These are phyloP conservation scores for Fragum sueziense DNA, from an alignment of 2,888 invertebrate species.

Conservation along the genomic window DNA sequence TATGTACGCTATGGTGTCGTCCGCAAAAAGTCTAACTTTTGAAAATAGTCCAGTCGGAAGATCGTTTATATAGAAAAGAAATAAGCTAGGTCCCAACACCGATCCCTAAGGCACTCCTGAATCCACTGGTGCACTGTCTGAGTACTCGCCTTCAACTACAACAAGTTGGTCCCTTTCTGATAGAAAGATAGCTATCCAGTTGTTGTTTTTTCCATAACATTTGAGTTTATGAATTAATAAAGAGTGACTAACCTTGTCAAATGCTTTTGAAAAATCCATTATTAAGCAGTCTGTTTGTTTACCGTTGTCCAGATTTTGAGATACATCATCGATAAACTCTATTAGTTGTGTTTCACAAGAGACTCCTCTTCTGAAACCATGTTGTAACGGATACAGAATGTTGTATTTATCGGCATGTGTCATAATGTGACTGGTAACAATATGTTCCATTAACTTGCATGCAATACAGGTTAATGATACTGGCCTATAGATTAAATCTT, in stretches of 20 bases:
- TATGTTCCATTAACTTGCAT: too few relatives aligned
- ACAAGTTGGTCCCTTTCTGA: not conserved
- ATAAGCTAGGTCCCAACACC: not conserved
- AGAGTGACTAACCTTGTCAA: constrained; percentile 5
- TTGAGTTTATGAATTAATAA: not conserved
- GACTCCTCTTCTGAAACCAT: too few relatives aligned
- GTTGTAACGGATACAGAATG: too few relatives aligned
- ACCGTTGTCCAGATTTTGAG: too few relatives aligned
- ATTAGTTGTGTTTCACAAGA: not conserved
- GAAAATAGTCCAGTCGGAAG: not conserved
- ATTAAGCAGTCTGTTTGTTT: too few relatives aligned
- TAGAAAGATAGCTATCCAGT: not conserved
- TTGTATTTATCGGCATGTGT: too few relatives aligned
- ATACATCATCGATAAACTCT: not conserved
- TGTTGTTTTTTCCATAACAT: not conserved
- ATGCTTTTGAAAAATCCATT: not conserved
- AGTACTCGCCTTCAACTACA: not conserved
- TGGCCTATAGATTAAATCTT: too few relatives aligned
- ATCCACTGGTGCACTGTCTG: not conserved
- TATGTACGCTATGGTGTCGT: too few relatives aligned
- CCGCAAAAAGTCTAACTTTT: not conserved
- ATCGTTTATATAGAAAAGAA: not conserved
- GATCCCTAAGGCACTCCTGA: not conserved
- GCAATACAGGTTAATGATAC: too few relatives aligned
- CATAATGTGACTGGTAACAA: too few relatives aligned